These are phyloP conservation scores for Aleiodes leptofemur DNA, from an alignment of 2,888 invertebrate genomes.

Conservation along the genomic window DNA sequence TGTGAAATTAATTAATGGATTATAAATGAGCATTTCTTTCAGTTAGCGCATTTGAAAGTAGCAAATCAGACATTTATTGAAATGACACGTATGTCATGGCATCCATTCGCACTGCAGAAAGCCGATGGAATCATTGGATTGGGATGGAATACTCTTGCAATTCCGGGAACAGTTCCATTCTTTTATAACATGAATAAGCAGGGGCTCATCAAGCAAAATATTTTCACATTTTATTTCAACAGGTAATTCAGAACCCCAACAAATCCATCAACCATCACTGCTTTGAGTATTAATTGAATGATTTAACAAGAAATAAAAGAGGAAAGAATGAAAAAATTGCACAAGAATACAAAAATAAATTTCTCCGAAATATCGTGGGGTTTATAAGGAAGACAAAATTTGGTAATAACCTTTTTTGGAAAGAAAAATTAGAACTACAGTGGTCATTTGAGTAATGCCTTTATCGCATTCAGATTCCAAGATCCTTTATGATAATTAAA, in stretches of 20 bases:
- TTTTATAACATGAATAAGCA: constrained; percentile 82
- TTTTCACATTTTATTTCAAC: constrained; percentile 85
- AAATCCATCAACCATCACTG: no score
- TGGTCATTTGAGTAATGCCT: no score
- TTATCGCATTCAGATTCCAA: no score
- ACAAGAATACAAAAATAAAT: no score
- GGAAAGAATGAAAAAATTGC: no score
- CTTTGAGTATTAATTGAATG: no score
- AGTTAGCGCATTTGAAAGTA: constrained; percentile 79
- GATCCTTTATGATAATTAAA: no score
- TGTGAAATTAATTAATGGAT: background rate
- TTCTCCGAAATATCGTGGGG: no score
- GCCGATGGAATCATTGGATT: constrained; percentile 85
- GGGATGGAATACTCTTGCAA: constrained; percentile 77
- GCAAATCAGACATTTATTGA: constrained; percentile 84
- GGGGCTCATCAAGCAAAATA: constrained; percentile 74
- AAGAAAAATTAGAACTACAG: no score
- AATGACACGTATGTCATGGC: constrained; percentile 80
- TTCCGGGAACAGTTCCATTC: constrained; percentile 78
- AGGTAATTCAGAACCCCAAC: constrained; percentile 74
- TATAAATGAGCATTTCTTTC: constrained; percentile 40
- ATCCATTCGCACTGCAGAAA: constrained; percentile 80
- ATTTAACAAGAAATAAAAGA: no score
- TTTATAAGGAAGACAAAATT: no score
- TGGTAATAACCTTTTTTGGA: no score